Percentiles rank a stretch among this genome's conserved stretches.
phyloP scores from a whole-genome alignment of 2,888 invertebrate species.

The Proisotoma minuta region DNA sequence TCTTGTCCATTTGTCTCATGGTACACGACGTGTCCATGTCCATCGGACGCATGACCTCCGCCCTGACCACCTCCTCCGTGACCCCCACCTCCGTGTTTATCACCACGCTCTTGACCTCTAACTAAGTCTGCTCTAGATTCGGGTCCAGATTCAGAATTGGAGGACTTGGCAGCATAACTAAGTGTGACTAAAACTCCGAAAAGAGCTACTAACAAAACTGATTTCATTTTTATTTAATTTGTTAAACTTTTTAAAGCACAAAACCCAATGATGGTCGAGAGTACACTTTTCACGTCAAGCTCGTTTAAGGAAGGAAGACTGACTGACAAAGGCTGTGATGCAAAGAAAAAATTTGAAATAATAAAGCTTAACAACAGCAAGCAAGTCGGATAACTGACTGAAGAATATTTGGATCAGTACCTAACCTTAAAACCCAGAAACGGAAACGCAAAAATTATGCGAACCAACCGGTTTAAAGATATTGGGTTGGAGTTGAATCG shows the following conservation, averaged over 20 bases:
- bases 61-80: constrained; percentile 8
- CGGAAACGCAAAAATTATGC: constrained; percentile 45
- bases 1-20: constrained; percentile 38
- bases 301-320: not conserved
- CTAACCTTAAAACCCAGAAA: constrained; percentile 46
- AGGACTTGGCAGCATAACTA: constrained; percentile 19
- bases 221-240: constrained; percentile 29
- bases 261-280: not conserved
- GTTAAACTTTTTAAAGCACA: not conserved
- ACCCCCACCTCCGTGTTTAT: constrained; percentile 13
- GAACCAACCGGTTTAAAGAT: constrained; percentile 42
- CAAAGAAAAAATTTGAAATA: constrained; percentile 3
- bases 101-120: constrained; percentile 26
- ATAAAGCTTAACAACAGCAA: not conserved
- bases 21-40: constrained; percentile 27
- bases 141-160: constrained; percentile 6
- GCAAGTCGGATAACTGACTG: constrained; percentile 28
- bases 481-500: not conserved
- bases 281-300: not conserved
- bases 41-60: constrained; percentile 14
- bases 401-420: constrained; percentile 41
- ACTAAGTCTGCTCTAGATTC: constrained; percentile 24
- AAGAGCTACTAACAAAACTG: constrained; percentile 26
- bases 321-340: constrained; percentile 2
- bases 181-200: constrained; percentile 29